Base-by-base conservation (phyloP, 2,113 vertebrate species). In the Mus musculus region DNA sequence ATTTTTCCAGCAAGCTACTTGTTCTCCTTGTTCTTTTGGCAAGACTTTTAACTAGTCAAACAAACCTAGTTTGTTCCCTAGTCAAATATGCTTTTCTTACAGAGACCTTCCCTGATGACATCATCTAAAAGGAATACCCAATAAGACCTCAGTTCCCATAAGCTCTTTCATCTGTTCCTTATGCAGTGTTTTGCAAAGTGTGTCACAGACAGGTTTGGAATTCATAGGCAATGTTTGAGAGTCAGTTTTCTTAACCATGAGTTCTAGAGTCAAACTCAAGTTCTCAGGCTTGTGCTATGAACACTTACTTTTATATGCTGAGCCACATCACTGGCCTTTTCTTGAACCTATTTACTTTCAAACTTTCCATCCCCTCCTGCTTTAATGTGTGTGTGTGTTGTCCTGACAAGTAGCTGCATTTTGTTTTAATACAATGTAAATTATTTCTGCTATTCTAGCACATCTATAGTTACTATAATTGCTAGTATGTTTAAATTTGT, bases 391-490 rank as follows among this genome's bases (percentile, higher is more conserved):
- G n/a, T 39, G 7, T 71, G 26, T 49, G 81, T 73, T 92, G 0
- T 75, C 7, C 26, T 88, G 95, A 42, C 24, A 72, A 78, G 71
- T 24, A 84, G 24, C 65, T 72, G 11, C 46, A 30, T 88, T 94
- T 80, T 52, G 5, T 81, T 82, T 63, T 33, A 75, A 56, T 88
- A 65, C 12, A 33, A 7, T 93, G 42, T 88, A 3, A 63, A 80
- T 84, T 88, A 4, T 85, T 69, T 59, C 26, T 65, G 49, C 33
- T 3, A 42, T 67, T 81, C 78, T 94, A 85, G 12, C 26, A 42
- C 56, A 85, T 80, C 88, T 88, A 76, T 26, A 67, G 59, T 59
- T 76, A 81, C 73, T 94, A 26, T 42, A 42, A 59, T 91, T 93
- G 46, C 20, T 81, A 30, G 7, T n/a, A 49, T 63, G 63, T 76